A percentile compares a stretch with the other conserved stretches of the same genome.
Evolutionary conservation across 2,888 invertebrate species (phyloP).

Genomic region (Amphipyra tragopoginis): DNA sequence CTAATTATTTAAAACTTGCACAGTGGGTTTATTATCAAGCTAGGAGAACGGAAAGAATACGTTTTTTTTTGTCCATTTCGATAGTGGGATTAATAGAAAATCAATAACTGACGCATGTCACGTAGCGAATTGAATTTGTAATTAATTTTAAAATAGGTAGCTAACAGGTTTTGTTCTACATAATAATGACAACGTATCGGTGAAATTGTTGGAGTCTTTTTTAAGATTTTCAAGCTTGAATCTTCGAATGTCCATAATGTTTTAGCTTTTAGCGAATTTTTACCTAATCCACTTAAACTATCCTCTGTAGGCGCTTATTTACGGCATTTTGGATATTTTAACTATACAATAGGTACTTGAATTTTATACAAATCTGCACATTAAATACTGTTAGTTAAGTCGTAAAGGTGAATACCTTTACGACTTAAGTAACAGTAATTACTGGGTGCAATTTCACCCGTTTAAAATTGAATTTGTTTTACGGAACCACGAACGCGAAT

Average conservation of each 20-base stretch:
- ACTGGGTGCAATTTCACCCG: constrained; percentile 52
- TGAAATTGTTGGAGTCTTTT: too few species aligned
- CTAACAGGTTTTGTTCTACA: neutral
- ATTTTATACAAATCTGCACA: neutral
- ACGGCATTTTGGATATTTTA: too few species aligned
- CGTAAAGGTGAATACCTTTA: too few species aligned
- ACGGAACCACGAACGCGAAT: constrained; percentile 64
- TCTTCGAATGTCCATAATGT: too few species aligned
- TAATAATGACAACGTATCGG: too few species aligned
- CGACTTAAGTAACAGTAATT: constrained; percentile 25
- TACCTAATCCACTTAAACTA: too few species aligned
- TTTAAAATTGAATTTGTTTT: constrained; percentile 71
- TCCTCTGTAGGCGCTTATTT: too few species aligned
- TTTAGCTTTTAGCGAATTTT: too few species aligned
- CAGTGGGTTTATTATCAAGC: constrained; percentile 7
- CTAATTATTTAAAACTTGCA: constrained; percentile 26
- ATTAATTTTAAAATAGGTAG: neutral
- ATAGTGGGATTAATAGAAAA: constrained; percentile 1
- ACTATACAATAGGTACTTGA: neutral
- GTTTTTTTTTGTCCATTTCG: neutral
- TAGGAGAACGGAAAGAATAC: constrained; percentile 11
- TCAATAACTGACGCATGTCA: neutral
- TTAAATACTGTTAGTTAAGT: too few species aligned
- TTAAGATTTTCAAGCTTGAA: too few species aligned
- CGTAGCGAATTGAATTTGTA: neutral